Conservation (phyloP, 2,113 vertebrate genomes). For the Psilopsiagon aymara region DNA sequence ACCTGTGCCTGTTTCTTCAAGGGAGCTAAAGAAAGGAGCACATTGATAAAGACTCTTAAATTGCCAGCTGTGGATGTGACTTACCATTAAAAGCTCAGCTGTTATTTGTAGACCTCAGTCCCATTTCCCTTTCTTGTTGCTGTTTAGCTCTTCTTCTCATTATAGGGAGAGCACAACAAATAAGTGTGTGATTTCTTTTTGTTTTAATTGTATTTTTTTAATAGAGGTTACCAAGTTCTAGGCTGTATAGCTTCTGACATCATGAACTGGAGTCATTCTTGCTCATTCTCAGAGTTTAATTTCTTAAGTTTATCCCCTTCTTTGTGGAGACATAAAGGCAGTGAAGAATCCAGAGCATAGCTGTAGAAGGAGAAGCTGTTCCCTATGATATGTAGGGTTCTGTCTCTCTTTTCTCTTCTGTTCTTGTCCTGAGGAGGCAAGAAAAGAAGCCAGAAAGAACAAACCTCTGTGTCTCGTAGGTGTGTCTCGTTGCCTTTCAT, state of each 20-base stretch:
- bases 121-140: background rate
- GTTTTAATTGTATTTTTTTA: background rate
- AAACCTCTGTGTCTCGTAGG: background rate
- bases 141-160: background rate
- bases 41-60: background rate
- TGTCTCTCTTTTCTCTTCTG: background rate
- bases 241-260: background rate
- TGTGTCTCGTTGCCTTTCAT: background rate
- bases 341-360: background rate
- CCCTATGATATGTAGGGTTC: rapidly evolving
- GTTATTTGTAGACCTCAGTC: background rate
- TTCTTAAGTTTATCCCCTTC: background rate
- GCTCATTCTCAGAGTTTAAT: background rate
- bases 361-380: background rate
- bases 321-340: background rate
- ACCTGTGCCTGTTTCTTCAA: background rate
- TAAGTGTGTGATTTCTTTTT: too few relatives aligned
- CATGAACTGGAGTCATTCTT: background rate
- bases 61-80: background rate
- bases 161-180: background rate
- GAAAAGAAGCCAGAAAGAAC: background rate
- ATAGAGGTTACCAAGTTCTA: background rate
- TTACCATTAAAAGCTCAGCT: background rate
- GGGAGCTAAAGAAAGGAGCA: background rate
- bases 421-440: background rate